These are phyloP conservation scores for Campylomormyrus tamandua DNA, from an alignment of 2,113 vertebrate genomes.

Conservation along the genomic window DNA sequence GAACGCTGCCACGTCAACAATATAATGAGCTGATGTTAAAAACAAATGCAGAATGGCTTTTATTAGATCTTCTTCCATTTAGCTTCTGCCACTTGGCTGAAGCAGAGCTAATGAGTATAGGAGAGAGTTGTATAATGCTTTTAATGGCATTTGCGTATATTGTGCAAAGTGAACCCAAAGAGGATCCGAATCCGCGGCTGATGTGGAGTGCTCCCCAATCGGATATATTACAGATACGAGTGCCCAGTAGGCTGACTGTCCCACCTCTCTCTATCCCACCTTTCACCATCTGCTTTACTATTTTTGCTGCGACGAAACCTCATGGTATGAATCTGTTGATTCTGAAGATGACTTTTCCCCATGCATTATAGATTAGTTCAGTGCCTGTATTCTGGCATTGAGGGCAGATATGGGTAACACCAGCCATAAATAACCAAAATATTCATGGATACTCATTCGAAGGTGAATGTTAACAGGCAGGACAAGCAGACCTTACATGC, in stretches of 20 bases:
- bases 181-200: neutral
- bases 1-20: neutral
- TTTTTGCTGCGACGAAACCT: neutral
- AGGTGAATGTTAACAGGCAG: neutral
- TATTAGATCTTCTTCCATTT: neutral
- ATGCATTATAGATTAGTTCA: neutral
- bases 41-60: neutral
- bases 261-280: neutral
- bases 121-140: neutral
- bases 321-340: neutral
- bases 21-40: constrained; percentile 10
- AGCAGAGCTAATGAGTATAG: neutral
- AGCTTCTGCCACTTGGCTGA: constrained; percentile 3
- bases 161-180: neutral
- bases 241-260: neutral
- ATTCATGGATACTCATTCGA: neutral
- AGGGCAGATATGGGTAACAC: neutral
- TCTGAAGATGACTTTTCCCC: neutral
- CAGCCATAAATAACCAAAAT: neutral
- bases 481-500: neutral
- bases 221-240: neutral
- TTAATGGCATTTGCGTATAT: constrained; percentile 8
- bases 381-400: neutral
- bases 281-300: neutral
- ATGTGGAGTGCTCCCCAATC: neutral